Percentiles rank a stretch among this genome's conserved stretches.
Conservation (phyloP, 1,140 invertebrate species). For the Saccostrea echinata region DNA sequence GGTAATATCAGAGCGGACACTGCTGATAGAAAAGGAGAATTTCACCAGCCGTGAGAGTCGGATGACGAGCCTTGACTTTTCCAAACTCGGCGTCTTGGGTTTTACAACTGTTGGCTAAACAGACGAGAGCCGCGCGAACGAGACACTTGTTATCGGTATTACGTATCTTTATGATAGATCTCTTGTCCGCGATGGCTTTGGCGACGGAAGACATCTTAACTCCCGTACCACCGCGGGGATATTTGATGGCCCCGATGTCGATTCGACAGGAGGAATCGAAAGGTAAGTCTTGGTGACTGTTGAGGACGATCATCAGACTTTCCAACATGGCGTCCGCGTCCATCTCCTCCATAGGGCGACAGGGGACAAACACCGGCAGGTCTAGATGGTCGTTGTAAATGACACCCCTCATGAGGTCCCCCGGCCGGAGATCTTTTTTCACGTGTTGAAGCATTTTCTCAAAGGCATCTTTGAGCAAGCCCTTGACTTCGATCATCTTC, state of each 20-base stretch:
- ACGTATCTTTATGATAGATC: not conserved
- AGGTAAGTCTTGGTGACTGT: not conserved
- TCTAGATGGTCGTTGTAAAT: not conserved
- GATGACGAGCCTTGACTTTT: not conserved
- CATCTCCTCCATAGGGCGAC: not conserved
- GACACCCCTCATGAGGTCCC: not conserved
- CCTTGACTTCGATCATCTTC: constrained; percentile 7
- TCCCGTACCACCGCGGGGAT: constrained; percentile 22
- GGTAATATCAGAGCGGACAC: constrained; percentile 11
- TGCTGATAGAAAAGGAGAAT: constrained; percentile 3
- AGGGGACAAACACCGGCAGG: not conserved
- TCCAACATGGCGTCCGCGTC: not conserved
- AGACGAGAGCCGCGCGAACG: not conserved
- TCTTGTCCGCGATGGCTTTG: not conserved
- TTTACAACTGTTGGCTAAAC: constrained; percentile 24
- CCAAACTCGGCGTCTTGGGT: not conserved
- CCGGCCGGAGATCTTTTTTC: constrained; percentile 7
- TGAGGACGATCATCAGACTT: not conserved
- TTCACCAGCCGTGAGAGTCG: not conserved
- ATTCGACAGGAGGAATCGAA: constrained; percentile 22
- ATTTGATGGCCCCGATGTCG: constrained; percentile 34
- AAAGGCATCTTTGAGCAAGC: not conserved
- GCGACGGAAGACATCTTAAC: constrained; percentile 1
- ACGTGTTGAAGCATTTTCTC: not conserved
- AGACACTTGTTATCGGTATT: not conserved